Percentiles rank a stretch among this genome's conserved stretches.
Conservation (phyloP, 2,113 vertebrate species). For the Aegotheles bennettii region DNA sequence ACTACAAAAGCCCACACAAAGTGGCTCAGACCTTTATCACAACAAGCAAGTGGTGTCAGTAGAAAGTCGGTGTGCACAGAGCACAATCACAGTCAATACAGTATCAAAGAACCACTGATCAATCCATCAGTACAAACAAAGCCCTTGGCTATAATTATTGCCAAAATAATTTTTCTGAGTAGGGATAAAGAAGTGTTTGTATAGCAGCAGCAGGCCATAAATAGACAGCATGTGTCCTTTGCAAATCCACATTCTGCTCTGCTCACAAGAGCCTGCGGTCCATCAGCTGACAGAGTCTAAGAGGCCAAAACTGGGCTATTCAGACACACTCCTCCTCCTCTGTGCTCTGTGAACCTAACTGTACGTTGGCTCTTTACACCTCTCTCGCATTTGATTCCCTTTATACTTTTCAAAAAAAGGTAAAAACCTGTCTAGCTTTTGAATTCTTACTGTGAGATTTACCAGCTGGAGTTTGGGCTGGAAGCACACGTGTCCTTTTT, state of each 20-base stretch:
- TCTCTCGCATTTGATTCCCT: not conserved
- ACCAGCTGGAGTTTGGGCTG: not conserved
- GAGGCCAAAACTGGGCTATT: not conserved
- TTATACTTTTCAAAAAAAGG: not conserved
- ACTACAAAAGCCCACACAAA: not conserved
- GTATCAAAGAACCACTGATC: not conserved
- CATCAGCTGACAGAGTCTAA: not conserved
- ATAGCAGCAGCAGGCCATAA: not conserved
- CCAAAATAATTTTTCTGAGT: slow-evolving; percentile 1
- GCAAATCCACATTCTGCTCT: not conserved
- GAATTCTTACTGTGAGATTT: not conserved
- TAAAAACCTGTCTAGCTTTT: not conserved
- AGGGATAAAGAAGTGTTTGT: slow-evolving; percentile 17
- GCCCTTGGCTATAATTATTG: not conserved
- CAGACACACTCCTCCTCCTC: not conserved
- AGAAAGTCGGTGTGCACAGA: not conserved
- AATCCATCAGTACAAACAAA: slow-evolving; percentile 28
- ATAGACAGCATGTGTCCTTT: not conserved
- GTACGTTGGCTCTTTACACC: fast-evolving
- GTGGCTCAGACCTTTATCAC: not conserved
- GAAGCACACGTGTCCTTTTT: not conserved
- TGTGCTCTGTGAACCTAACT: not conserved
- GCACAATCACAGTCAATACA: not conserved
- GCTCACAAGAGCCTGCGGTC: not conserved
- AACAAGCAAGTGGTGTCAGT: not conserved